Base-by-base conservation (phyloP, 2,797 vertebrate genomes). In the Cirrhinus mrigala region DNA sequence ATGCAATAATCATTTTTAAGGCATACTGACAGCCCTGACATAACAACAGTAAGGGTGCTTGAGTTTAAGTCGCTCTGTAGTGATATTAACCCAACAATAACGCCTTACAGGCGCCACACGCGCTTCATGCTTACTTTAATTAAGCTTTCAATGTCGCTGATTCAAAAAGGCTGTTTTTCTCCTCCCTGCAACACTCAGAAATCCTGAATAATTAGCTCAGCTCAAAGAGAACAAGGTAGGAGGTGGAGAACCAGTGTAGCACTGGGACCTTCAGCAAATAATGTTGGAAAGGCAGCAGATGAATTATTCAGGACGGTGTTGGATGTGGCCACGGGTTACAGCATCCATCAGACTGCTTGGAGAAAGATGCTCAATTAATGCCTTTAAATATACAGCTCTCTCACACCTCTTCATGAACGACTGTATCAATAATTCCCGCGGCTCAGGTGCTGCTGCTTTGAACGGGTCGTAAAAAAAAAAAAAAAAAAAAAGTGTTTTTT, bases 311-410 rank as follows among this genome's bases (percentile, higher is more conserved):
- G 87, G 79, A 87, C 81, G 86, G 78, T 87, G 86, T 91, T 90
- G 87, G 91, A 91, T 89, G 82, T 77, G 92, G 91, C 93, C 92
- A 93, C 89, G 76, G 92, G 90, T 92, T 90, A 90, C 90, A 86
- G 91, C 91, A 92, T 93, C 91, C 93, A 91, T 94, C 93, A 92
- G 46, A 87, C 74, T 60, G 40, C 88, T 87, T 81, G 81, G 71
- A 86, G 78, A 79, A 87, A 68, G 83, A 81, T 87, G 90, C 87
- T 92, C 87, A 90, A 92, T 93, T 92, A 94, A 91, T 90, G 90
- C 91, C 90, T 92, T 93, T 93, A 93, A 94, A 93, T 94, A 92
- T 90, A 92, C 89, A 90, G 90, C 88, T 90, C 88, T 87, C 85
- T 89, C 90, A 90, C 50, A 88, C 73, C 46, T 90, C 88, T 85